Percentiles rank a stretch among this genome's conserved stretches.
phyloP scores from a whole-genome alignment of 2,797 vertebrate genomes.

The Hemitrygon akajei region DNA sequence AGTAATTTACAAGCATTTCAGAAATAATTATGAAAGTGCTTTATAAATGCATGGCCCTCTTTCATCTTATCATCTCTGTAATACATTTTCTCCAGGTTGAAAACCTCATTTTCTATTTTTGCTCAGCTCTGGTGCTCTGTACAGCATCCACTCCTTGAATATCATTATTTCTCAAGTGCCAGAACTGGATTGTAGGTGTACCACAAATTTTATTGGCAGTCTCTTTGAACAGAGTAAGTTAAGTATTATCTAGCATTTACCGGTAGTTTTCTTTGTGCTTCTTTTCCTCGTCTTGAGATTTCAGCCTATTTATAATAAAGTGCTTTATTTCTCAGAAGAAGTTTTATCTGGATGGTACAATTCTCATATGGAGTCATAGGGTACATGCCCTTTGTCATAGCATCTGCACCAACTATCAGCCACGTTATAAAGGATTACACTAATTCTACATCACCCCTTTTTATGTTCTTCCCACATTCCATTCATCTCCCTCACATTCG shows the following conservation, averaged over 20 bases:
- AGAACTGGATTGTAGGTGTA: not conserved
- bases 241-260: not conserved
- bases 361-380: not conserved
- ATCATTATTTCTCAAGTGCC: not conserved
- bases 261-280: no score
- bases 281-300: not conserved
- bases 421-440: no score
- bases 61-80: not conserved
- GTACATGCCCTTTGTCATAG: no score
- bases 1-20: no score
- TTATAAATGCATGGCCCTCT: no score
- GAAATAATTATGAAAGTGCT: no score
- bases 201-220: not conserved
- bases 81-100: not conserved
- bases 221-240: not conserved
- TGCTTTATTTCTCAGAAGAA: not conserved
- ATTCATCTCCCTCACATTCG: no score
- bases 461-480: no score
- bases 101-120: not conserved
- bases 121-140: not conserved
- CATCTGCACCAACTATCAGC: no score
- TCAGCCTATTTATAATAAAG: not conserved
- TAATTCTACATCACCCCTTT: no score
- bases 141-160: not conserved
- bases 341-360: not conserved